A percentile compares a stretch with the other conserved stretches of the same genome.
Evolutionary conservation across 2,797 vertebrate species (phyloP).

Genomic region (Pseudopleuronectes americanus): DNA sequence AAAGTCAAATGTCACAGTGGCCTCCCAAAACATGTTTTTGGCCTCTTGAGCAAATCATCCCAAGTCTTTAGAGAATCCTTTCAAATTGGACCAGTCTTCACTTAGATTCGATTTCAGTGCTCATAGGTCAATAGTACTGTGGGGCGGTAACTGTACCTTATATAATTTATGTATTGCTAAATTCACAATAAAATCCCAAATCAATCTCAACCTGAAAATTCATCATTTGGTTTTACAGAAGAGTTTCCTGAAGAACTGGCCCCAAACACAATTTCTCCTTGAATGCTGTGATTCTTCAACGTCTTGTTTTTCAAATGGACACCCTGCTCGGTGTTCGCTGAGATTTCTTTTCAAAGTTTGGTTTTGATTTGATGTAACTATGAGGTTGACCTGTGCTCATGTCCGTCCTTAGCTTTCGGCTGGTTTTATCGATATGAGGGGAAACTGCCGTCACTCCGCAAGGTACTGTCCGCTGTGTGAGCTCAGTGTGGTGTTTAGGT

Average conservation of each 20-base stretch:
- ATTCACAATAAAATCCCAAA: neutral
- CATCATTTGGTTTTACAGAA: neutral
- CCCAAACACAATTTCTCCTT: neutral
- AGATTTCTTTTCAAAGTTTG: neutral
- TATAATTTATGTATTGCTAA: neutral
- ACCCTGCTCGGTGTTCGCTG: constrained; percentile 3
- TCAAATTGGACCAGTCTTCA: too few relatives aligned
- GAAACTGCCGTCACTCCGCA: constrained; percentile 94
- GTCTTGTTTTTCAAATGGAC: neutral
- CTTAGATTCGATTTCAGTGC: too few relatives aligned
- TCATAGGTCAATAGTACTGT: too few relatives aligned
- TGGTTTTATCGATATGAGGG: constrained; percentile 99
- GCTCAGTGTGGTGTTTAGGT: constrained; percentile 48
- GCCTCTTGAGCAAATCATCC: too few relatives aligned
- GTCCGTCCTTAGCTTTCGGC: constrained; percentile 88
- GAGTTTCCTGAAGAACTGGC: neutral
- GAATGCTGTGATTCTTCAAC: constrained; percentile 23
- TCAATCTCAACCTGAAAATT: neutral
- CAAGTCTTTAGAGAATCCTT: too few relatives aligned
- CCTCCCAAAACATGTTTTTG: too few relatives aligned
- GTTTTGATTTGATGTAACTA: neutral
- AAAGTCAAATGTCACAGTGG: too few relatives aligned
- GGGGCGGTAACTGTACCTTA: too few relatives aligned
- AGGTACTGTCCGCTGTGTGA: constrained; percentile 85
- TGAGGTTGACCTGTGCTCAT: constrained; percentile 47